Evolutionary conservation across 2,888 invertebrate genomes (phyloP).

Genomic region (Dicranocentrus wangi): DNA sequence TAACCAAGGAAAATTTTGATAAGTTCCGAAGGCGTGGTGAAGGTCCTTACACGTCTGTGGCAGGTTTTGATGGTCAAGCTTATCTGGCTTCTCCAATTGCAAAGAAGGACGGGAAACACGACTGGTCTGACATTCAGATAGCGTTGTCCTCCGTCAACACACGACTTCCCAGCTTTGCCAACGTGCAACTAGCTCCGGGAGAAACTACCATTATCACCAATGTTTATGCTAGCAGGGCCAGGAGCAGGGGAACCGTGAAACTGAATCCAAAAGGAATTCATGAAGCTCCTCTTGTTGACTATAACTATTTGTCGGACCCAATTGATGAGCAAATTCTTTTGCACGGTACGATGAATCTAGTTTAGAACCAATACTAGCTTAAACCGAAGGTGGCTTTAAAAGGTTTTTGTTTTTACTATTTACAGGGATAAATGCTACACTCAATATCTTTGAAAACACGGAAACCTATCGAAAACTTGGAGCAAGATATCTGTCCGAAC

Average conservation of each 20-base stretch:
- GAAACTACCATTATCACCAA: neutral
- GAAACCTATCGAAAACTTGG: constrained; percentile 23
- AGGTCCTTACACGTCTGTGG: constrained; percentile 20
- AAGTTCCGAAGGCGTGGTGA: constrained; percentile 7
- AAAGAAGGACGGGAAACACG: neutral
- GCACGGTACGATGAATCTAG: neutral
- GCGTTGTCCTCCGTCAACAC: neutral
- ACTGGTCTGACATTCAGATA: constrained; percentile 32
- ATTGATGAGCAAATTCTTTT: constrained; percentile 15
- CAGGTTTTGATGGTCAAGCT: constrained; percentile 9
- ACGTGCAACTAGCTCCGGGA: neutral
- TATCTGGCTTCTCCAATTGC: neutral
- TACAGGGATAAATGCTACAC: constrained; percentile 16
- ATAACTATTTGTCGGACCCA: neutral
- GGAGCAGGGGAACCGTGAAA: constrained; percentile 22
- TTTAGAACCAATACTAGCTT: neutral
- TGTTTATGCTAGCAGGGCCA: neutral
- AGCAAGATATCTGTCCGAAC: constrained; percentile 5
- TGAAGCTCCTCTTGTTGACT: constrained; percentile 38
- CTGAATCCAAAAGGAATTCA: constrained; percentile 24
- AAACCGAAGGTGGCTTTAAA: neutral
- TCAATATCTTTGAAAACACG: constrained; percentile 45
- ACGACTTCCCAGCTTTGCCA: neutral
- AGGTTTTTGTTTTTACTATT: too few species aligned
- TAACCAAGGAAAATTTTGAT: constrained; percentile 19